A percentile compares a stretch with the other conserved stretches of the same genome.
Evolutionary conservation across 92 coral and sea anemone species (phyloP).

Genomic region (Actinostola sp.): DNA sequence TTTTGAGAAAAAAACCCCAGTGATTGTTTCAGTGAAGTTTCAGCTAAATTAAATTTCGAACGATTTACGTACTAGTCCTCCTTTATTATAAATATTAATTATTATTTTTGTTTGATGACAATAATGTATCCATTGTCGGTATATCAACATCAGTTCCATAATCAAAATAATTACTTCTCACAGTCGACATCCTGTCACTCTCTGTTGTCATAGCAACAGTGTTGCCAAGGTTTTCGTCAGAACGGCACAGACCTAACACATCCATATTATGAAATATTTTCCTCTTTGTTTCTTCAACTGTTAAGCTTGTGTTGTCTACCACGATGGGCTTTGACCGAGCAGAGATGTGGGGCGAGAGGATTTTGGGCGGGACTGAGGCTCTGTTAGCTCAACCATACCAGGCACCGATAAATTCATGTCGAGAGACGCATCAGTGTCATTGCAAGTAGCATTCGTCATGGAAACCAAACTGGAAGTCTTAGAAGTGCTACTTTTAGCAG

Average conservation of each 20-base stretch:
- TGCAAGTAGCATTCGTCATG: constrained; percentile 19
- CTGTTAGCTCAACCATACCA: neutral
- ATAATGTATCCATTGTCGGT: constrained; percentile 28
- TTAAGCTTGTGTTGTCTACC: constrained; percentile 25
- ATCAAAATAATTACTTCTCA: constrained; percentile 84
- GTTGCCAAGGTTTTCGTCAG: constrained; percentile 17
- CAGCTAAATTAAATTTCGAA: too few relatives aligned
- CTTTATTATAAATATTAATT: neutral
- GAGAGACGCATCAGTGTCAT: constrained; percentile 8
- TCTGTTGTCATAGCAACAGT: neutral
- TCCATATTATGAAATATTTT: constrained; percentile 63
- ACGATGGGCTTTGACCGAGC: constrained; percentile 23
- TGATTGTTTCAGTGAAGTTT: too few relatives aligned
- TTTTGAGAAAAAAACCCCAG: too few relatives aligned
- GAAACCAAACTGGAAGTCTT: constrained; percentile 20
- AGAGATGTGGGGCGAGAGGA: too few relatives aligned
- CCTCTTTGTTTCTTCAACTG: constrained; percentile 43
- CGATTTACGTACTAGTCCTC: too few relatives aligned
- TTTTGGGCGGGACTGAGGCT: neutral
- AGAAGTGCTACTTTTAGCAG: constrained; percentile 6
- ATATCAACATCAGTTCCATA: constrained; percentile 83
- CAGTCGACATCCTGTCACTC: constrained; percentile 49
- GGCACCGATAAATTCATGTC: constrained; percentile 1
- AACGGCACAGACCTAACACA: constrained; percentile 56
- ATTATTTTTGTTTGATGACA: constrained; percentile 3